phyloP scores from a whole-genome alignment of 2,888 invertebrate species.

The Halocaridina rubra region DNA sequence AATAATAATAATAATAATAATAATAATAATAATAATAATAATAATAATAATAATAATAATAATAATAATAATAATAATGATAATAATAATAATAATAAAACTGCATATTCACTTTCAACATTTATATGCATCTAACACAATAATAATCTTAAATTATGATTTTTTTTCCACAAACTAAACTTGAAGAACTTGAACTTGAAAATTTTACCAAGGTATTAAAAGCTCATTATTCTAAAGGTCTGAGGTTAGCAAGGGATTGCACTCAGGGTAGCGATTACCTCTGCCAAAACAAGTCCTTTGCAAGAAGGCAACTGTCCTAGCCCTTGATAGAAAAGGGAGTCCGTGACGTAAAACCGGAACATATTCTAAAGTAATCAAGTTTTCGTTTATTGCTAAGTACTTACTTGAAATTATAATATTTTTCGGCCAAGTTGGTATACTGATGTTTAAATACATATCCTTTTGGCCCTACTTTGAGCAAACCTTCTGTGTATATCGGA shows the following conservation, averaged over 20 bases:
- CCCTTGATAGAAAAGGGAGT: too few species aligned
- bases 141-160: too few species aligned
- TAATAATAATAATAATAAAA: too few species aligned
- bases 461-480: neutral
- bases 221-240: neutral
- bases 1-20: neutral
- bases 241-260: neutral
- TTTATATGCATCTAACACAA: too few species aligned
- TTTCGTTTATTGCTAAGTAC: neutral
- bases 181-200: too few species aligned
- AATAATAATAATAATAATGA: neutral
- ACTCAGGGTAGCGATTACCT: too few species aligned
- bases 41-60: neutral
- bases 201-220: too few species aligned
- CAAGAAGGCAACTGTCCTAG: too few species aligned
- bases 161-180: too few species aligned
- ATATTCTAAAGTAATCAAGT: neutral
- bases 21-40: neutral
- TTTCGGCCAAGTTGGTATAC: neutral
- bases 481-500: neutral
- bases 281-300: too few species aligned
- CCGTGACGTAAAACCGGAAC: too few species aligned
- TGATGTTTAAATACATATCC: neutral
- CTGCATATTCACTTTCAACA: too few species aligned
- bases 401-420: neutral